Conservation (phyloP, 92 coral and sea anemone genomes). For the Paramuricea clavata region DNA sequence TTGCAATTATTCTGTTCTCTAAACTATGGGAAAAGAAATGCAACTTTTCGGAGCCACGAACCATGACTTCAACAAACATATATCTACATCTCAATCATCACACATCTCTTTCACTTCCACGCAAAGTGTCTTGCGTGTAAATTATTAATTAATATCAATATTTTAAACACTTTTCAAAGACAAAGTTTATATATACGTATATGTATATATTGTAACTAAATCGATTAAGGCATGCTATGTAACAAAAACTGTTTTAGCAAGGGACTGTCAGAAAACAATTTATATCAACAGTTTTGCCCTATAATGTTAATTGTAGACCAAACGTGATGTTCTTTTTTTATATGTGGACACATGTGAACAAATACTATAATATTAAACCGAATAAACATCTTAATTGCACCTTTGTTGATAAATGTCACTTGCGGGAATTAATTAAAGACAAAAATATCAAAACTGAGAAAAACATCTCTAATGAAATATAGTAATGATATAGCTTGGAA, state of each 20-base stretch:
- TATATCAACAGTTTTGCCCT: not conserved
- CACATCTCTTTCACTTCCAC: no score
- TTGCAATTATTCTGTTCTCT: no score
- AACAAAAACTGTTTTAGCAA: not conserved
- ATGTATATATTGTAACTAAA: no score
- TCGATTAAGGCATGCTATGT: no score
- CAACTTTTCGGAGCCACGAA: no score
- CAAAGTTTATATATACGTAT: no score
- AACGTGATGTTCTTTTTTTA: not conserved
- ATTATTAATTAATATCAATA: no score
- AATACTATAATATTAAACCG: not conserved
- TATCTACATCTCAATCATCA: no score
- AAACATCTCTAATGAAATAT: conserved; percentile 12
- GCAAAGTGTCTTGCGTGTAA: no score
- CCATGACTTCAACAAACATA: no score
- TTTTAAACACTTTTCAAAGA: no score
- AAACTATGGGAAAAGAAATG: no score
- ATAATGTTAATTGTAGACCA: not conserved
- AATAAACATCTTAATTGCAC: not conserved
- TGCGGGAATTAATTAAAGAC: not conserved
- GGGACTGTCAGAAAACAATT: not conserved
- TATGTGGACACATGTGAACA: not conserved
- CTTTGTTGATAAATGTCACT: not conserved
- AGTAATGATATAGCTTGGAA: not conserved
- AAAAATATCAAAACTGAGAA: not conserved